phyloP scores from a whole-genome alignment of 1,140 invertebrate genomes.

The Macrobrachium rosenbergii region DNA sequence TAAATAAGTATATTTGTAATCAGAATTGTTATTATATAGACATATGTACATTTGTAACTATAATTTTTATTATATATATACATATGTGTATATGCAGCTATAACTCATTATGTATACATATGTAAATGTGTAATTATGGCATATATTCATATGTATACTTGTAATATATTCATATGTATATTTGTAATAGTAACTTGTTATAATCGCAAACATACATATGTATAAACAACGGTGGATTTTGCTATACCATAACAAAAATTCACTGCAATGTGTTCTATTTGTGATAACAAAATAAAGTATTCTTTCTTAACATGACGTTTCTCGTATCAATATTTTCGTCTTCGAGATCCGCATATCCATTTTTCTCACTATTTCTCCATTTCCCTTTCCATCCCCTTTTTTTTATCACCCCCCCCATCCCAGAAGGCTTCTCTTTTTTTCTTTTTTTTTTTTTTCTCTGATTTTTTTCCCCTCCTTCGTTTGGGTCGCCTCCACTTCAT shows the following conservation, averaged over 20 bases:
- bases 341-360: background rate
- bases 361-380: background rate
- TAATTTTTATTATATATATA: background rate
- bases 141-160: too few species aligned
- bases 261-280: too few species aligned
- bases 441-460: background rate
- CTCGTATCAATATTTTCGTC: background rate
- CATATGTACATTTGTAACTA: too few species aligned
- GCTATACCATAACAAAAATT: too few species aligned
- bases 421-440: background rate
- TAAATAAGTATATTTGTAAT: too few species aligned
- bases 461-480: background rate
- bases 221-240: too few species aligned
- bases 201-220: too few species aligned
- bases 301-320: background rate
- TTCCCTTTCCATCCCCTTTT: slow-evolving; percentile 4
- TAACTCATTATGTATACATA: background rate
- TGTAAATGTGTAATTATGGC: background rate
- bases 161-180: background rate
- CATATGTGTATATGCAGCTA: background rate
- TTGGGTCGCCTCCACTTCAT: background rate
- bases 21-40: too few species aligned
- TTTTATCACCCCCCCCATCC: background rate
- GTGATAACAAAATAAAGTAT: too few species aligned
- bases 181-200: too few species aligned